Percentiles rank a stretch among this genome's conserved stretches.
phyloP scores from a whole-genome alignment of 2,113 vertebrate genomes.

The rabbit (Oryctolagus cuniculus) region mOryCun1.1 NC_091442.1:105680001-105680500 shows the following conservation, averaged over 20 bases:
- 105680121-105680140: not conserved
- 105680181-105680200: not conserved
- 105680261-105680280: not conserved
- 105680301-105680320: not conserved
- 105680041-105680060: not conserved
- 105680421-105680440: not conserved
- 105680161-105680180: not conserved
- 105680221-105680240: not conserved
- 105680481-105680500: constrained; percentile 34
- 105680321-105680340: constrained; percentile 1
- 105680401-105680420: constrained; percentile 49
- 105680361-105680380: not conserved
- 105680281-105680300: not conserved
- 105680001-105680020: not conserved
- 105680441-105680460: constrained; percentile 62
- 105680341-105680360: not conserved
- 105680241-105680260: not conserved
- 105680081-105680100: not conserved
- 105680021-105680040: constrained; percentile 14
- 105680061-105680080: not conserved
- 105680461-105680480: constrained; percentile 43
- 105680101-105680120: not conserved
- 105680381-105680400: not conserved
- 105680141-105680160: not conserved
- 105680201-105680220: not conserved